These are phyloP conservation scores for Probosciger aterrimus DNA, from an alignment of 2,113 vertebrate species.

Conservation along the genomic window DNA sequence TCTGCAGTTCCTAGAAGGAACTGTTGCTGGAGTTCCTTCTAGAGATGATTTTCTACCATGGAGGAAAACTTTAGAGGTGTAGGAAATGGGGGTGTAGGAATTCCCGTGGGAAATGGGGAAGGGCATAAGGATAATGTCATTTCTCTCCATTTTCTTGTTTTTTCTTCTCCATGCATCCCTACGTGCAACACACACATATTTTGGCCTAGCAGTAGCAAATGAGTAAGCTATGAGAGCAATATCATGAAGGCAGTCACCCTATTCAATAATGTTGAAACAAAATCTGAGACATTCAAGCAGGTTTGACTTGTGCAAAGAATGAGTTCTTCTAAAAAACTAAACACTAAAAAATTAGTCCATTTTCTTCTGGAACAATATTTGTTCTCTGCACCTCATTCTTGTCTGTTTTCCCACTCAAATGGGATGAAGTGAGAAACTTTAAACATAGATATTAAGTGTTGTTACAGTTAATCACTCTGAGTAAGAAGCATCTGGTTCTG, in stretches of 20 bases:
- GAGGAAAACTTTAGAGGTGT: background rate
- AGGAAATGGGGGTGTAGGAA: background rate
- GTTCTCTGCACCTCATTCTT: background rate
- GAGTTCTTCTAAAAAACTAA: no score
- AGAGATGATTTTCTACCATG: background rate
- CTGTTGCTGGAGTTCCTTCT: background rate
- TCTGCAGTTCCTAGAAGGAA: background rate
- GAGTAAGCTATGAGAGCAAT: background rate
- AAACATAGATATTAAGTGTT: background rate
- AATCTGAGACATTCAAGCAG: background rate
- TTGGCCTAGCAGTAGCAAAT: background rate
- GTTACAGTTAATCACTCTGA: background rate
- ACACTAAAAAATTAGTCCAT: background rate
- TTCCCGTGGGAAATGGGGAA: background rate
- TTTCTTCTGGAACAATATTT: background rate
- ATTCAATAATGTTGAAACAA: background rate
- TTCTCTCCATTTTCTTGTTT: background rate
- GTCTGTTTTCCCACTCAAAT: background rate
- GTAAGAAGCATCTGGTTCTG: constrained; percentile 4
- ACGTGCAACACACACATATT: rapidly evolving
- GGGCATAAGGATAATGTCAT: background rate
- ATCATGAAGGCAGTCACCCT: background rate
- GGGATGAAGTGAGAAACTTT: background rate
- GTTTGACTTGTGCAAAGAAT: background rate
- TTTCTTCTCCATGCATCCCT: background rate